Base-by-base conservation (phyloP, 2,797 vertebrate species). In the Hyperoplus lanceolatus region DNA sequence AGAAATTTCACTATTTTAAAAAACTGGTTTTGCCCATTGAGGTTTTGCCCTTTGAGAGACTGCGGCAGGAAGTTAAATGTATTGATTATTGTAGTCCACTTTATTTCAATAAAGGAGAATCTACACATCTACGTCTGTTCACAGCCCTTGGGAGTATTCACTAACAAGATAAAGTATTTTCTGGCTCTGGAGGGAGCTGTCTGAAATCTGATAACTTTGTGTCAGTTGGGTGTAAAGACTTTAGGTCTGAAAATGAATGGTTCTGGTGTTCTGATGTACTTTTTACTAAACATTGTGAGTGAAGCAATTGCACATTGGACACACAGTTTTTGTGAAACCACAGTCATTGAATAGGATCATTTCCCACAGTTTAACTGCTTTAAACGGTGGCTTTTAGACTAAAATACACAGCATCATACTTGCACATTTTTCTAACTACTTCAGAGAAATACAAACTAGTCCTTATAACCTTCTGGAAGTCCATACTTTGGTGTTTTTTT, bases 331-430 rank as follows among this genome's bases (percentile, higher is more conserved):
- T 42, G 10, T 10, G 15, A 38, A 54, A 65, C 57, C 69, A 41
- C 72, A 66, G 51, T 61, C 15, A 46, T 16, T 53, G 55, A 15
- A 62, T 21, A 48, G 13, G 39, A 53, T 75, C 41, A 64, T 74
- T 81, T 64, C 61, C 39, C 60, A 11, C 11, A 15, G 41, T 73
- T 79, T 61, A 76, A 61, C 16, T 48, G 45, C 41, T 56, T 48
- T 48, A 48, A 70, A 80, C 1, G 12, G 61, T 12, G 2, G 38
- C 43, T 59, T 72, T 50, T 13, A 59, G 39, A 63, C 38, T 75
- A 48, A 77, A 73, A 76, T 71, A 68, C 75, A 80, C 53, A 74
- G n/a, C n/a, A 14, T 46, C 48, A 42, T 8, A 10, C 60, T 18
- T 29, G 2, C 16, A 73, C 54, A 80, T 61, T 61, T 61, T 51